Conservation (phyloP, 53 echinoderm and acorn worm species). For the Paelopatides confundens region DNA sequence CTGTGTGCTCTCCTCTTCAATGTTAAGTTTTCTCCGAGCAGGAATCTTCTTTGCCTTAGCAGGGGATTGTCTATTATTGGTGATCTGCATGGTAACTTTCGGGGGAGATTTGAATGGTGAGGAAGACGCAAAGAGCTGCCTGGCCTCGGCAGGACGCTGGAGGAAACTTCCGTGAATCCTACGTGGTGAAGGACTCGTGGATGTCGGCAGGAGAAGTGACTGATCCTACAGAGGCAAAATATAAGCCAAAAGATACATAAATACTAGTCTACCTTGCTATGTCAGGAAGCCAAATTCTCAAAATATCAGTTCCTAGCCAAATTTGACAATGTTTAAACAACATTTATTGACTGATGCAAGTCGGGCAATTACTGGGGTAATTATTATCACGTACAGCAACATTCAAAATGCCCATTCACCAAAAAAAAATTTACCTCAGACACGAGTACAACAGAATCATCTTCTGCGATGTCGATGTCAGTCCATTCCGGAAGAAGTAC, state of each 20-base stretch:
- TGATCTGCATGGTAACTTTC: constrained; percentile 3
- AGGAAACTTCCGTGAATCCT: constrained; percentile 96
- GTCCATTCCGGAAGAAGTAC: constrained; percentile 82
- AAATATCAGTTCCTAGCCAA: no score
- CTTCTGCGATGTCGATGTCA: constrained; percentile 50
- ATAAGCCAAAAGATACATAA: no score
- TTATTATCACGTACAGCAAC: no score
- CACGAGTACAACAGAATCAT: neutral
- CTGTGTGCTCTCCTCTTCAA: constrained; percentile 93
- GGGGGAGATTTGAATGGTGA: constrained; percentile 68
- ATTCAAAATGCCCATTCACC: no score
- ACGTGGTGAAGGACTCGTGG: constrained; percentile 82
- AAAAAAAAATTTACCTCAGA: neutral
- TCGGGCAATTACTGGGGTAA: no score
- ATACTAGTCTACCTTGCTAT: no score
- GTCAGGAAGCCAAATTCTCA: no score
- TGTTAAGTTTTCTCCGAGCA: constrained; percentile 74
- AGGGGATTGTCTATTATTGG: constrained; percentile 54
- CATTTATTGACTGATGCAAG: no score
- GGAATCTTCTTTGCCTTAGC: constrained; percentile 57
- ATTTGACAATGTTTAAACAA: no score
- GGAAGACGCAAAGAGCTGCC: constrained; percentile 74
- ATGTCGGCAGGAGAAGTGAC: constrained; percentile 58
- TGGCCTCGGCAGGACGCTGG: constrained; percentile 76
- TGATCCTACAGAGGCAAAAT: no score